phyloP scores from a whole-genome alignment of 1,140 invertebrate species.

The Drosophila pachea region DNA sequence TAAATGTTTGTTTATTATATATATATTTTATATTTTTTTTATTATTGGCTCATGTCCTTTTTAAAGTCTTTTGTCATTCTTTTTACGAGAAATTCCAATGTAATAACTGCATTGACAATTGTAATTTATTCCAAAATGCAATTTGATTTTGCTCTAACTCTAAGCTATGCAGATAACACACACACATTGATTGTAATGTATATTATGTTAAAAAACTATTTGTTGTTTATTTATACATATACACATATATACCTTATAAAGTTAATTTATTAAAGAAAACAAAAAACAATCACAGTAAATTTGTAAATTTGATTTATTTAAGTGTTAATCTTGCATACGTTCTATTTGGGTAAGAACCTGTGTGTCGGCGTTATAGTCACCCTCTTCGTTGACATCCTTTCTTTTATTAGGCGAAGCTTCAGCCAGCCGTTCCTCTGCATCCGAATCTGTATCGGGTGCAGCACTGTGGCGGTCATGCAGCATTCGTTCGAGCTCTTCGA shows the following conservation, averaged over 20 bases:
- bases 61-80: slow-evolving; percentile 19
- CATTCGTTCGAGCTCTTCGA: slow-evolving; percentile 38
- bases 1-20: slow-evolving; percentile 19
- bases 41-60: slow-evolving; percentile 15
- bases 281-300: slow-evolving; percentile 40
- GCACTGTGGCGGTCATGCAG: slow-evolving; percentile 19
- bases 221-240: slow-evolving; percentile 76
- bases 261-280: slow-evolving; percentile 71
- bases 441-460: slow-evolving; percentile 1
- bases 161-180: slow-evolving; percentile 55
- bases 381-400: slow-evolving; percentile 9
- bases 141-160: slow-evolving; percentile 65
- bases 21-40: slow-evolving; percentile 37
- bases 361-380: slow-evolving; percentile 34
- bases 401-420: not conserved
- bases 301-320: slow-evolving; percentile 72
- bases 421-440: not conserved
- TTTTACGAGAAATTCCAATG: slow-evolving; percentile 21
- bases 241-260: slow-evolving; percentile 60
- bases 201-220: slow-evolving; percentile 72
- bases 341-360: slow-evolving; percentile 39
- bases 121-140: slow-evolving; percentile 67
- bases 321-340: slow-evolving; percentile 3
- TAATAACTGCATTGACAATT: slow-evolving; percentile 58
- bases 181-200: slow-evolving; percentile 66